phyloP scores from a whole-genome alignment of 2,888 invertebrate species.

The Nesidiocoris tenuis region DNA sequence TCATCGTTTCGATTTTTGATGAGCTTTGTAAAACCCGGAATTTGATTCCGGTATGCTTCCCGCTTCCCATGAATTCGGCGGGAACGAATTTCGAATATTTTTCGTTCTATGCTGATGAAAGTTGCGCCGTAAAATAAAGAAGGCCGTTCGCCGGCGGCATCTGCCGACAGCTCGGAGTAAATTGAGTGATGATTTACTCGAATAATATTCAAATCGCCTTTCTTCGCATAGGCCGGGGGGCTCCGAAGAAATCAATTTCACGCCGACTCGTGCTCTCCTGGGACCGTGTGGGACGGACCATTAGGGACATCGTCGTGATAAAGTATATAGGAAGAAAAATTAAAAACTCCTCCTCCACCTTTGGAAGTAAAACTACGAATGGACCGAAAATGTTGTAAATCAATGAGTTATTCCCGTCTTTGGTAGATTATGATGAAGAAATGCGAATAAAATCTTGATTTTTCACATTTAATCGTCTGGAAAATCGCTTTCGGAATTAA shows the following conservation, averaged over 20 bases:
- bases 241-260: constrained; percentile 33
- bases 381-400: no score
- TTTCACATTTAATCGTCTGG: no score
- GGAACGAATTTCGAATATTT: no score
- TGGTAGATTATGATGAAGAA: no score
- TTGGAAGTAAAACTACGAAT: neutral
- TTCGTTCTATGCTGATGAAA: neutral
- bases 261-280: constrained; percentile 22
- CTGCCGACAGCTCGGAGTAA: constrained; percentile 1
- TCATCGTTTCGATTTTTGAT: no score
- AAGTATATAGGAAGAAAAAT: neutral
- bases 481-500: no score
- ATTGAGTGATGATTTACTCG: constrained; percentile 38
- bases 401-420: no score
- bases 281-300: neutral
- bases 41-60: no score
- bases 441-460: no score
- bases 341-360: neutral
- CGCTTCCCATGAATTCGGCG: no score
- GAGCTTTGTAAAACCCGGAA: no score
- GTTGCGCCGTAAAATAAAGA: constrained; percentile 8
- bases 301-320: neutral
- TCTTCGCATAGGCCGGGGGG: constrained; percentile 13
- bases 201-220: constrained; percentile 34
- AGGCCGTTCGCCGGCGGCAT: constrained; percentile 7